These are phyloP conservation scores for Procambarus virginalis DNA, from an alignment of 1,140 invertebrate species.

Conservation along the genomic window DNA sequence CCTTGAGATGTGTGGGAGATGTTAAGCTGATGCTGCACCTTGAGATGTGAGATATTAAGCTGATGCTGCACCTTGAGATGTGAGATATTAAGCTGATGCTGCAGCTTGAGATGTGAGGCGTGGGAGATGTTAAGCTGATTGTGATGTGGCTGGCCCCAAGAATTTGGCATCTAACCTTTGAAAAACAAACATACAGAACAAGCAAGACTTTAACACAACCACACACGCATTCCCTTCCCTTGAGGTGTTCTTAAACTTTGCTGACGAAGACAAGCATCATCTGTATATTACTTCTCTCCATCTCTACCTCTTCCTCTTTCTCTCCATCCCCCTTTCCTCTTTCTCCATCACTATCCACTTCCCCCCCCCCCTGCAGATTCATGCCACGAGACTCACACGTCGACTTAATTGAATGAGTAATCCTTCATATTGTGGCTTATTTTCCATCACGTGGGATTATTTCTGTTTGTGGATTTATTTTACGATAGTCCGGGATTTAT, in stretches of 20 bases:
- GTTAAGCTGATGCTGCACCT: too few species aligned
- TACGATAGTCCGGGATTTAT: slow-evolving; percentile 51
- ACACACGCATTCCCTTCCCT: not conserved
- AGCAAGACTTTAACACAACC: not conserved
- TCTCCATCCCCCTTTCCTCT: not conserved
- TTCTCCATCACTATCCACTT: not conserved
- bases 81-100: too few species aligned
- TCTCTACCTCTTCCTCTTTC: slow-evolving; percentile 9
- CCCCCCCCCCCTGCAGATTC: slow-evolving; percentile 1
- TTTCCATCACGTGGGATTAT: slow-evolving; percentile 32
- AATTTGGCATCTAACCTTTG: too few species aligned
- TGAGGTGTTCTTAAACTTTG: too few species aligned
- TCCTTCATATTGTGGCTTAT: slow-evolving; percentile 23
- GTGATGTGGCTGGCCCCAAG: too few species aligned
- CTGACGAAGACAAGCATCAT: not conserved
- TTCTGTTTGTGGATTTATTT: slow-evolving; percentile 51
- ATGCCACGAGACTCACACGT: slow-evolving; percentile 10
- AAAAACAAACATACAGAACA: too few species aligned
- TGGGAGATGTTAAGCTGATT: too few species aligned
- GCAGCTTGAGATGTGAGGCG: too few species aligned
- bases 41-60: too few species aligned
- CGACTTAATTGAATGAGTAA: slow-evolving; percentile 50
- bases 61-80: too few species aligned
- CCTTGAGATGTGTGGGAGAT: too few species aligned
- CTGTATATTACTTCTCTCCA: not conserved